These are phyloP conservation scores for Bufotes viridis DNA, from an alignment of 2,797 vertebrate species.

Conservation along the genomic window DNA sequence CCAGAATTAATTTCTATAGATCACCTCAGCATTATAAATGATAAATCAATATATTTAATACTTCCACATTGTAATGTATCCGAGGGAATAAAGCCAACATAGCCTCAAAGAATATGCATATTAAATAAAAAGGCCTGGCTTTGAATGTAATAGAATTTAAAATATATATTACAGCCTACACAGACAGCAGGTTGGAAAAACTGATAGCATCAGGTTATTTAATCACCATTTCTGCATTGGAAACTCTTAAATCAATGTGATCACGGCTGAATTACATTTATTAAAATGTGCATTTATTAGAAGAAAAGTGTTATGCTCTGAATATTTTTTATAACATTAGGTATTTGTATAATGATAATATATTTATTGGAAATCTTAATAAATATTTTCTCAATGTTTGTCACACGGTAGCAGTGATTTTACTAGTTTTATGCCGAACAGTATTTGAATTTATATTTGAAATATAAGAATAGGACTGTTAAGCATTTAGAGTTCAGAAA, in stretches of 20 bases:
- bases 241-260: slow-evolving; percentile 63
- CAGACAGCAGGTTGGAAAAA: slow-evolving; percentile 61
- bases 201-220: slow-evolving; percentile 31
- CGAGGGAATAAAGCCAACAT: slow-evolving; percentile 69
- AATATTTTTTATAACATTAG: slow-evolving; percentile 1
- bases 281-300: slow-evolving; percentile 13
- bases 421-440: background rate
- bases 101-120: slow-evolving; percentile 74
- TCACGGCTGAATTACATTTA: slow-evolving; percentile 18
- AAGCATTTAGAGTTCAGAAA: background rate
- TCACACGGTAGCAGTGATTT: background rate
- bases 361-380: slow-evolving; percentile 4
- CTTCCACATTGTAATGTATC: slow-evolving; percentile 81
- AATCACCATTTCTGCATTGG: slow-evolving; percentile 62
- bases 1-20: slow-evolving; percentile 82
- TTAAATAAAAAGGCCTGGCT: slow-evolving; percentile 63
- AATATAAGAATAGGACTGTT: background rate
- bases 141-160: slow-evolving; percentile 67
- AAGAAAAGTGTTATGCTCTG: background rate
- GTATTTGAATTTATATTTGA: background rate
- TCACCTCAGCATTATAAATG: slow-evolving; percentile 83
- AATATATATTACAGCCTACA: slow-evolving; percentile 63
- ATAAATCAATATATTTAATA: slow-evolving; percentile 89
- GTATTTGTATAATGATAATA: slow-evolving; percentile 4
- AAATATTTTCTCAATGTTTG: background rate